phyloP scores from a whole-genome alignment of 1,140 invertebrate genomes.

The Pogonomyrmex californicus region DNA sequence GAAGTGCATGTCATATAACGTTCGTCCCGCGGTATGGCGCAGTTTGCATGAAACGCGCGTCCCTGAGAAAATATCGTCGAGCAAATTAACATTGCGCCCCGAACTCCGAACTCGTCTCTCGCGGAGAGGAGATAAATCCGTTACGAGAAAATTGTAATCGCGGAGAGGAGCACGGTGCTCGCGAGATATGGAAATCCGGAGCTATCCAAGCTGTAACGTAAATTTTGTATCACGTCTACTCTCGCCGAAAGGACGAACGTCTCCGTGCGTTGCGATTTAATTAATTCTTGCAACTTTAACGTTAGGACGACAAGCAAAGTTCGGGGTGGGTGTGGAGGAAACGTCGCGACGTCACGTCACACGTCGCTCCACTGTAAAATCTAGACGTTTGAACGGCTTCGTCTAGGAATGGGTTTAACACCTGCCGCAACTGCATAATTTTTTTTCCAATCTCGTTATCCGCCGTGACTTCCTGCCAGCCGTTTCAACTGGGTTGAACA shows the following conservation, averaged over 20 bases:
- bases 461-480: conserved; percentile 46
- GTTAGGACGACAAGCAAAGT: background rate
- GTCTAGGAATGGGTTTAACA: conserved; percentile 83
- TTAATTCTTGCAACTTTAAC: background rate
- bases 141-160: background rate
- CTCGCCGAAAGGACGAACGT: background rate
- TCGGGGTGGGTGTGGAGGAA: background rate
- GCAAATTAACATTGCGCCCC: background rate
- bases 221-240: background rate
- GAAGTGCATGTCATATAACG: background rate
- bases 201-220: background rate
- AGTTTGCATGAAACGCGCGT: conserved; percentile 15
- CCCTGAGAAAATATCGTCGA: conserved; percentile 1
- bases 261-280: background rate
- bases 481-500: conserved; percentile 53
- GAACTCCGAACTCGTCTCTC: no score
- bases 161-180: background rate
- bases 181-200: background rate
- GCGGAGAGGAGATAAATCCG: background rate
- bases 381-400: conserved; percentile 80
- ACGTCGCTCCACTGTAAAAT: conserved; percentile 60
- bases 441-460: conserved; percentile 76
- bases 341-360: conserved; percentile 56
- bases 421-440: conserved; percentile 73
- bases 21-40: conserved; percentile 2